Base-by-base conservation (phyloP, 1,140 invertebrate genomes). In the Steinernema khuongi region DNA sequence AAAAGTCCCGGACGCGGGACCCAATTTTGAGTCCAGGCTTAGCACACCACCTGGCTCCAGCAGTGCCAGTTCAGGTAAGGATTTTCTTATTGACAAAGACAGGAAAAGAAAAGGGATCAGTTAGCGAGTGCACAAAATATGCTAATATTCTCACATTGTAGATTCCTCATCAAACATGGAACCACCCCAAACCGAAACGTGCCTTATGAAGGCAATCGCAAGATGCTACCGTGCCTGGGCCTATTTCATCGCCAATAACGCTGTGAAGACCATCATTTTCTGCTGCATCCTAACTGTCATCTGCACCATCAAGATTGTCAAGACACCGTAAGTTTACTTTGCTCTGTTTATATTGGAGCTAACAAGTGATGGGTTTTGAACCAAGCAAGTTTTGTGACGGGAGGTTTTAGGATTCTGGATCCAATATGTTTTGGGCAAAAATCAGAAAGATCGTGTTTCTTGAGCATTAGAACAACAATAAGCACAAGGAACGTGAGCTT, bases 241-340 rank as follows among this genome's bases (percentile, higher is more conserved):
- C 33, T 84, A 83, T 71, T 82, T 85, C 67, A 71, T 85, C 14
- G 74, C 77, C 1, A 66, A 80, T 36, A 74, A 85, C 60, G 76
- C 79, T 1, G 76, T 79, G 60, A 60, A 73, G 33, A 81, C 85
- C 33, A 83, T 83, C 33, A 19, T 83, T 30, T 67, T 83, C 33
- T 83, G 81, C 72, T 36, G 69, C 30, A 30, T 85, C 7, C 70
- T 85, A 33, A 84, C 85, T 50, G 28, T 77, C 29, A 43, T 82
- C 19, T 81, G 84, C 44, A 72, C 76, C 26, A 28, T 73, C 60
- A 79, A 81, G 71, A 74, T 81, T 70, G 31, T 83, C 31, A 71
- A 69, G 7, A 82, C 80, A 36, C 80, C 80, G 80, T 81, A 67
- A 75, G 80, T 76, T 77, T 28, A 11, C 18, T 29, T 30, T 30